These are phyloP conservation scores for Melipona quadrifasciata DNA, from an alignment of 1,140 invertebrate species.

Conservation along the genomic window DNA sequence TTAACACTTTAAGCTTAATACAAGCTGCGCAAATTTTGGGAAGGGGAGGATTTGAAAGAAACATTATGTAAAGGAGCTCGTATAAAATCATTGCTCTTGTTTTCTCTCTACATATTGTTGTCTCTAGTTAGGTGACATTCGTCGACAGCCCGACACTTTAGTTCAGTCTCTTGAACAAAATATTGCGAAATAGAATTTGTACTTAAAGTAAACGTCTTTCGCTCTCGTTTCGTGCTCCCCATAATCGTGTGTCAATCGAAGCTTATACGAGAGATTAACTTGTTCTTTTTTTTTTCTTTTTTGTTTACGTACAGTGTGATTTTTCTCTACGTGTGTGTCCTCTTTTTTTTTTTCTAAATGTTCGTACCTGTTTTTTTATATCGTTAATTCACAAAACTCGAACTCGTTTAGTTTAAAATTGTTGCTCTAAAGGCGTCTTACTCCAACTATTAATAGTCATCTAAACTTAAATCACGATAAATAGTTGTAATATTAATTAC, in stretches of 20 bases:
- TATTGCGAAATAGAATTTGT: conserved; percentile 58
- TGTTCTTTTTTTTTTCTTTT: background rate
- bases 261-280: conserved; percentile 24
- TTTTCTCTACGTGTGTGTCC: conserved; percentile 5
- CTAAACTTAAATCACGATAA: conserved; percentile 54
- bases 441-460: conserved; percentile 45
- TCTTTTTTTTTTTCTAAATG: conserved; percentile 18
- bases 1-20: conserved; percentile 67
- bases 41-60: conserved; percentile 54
- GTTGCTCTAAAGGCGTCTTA: conserved; percentile 58
- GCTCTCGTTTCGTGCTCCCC: conserved; percentile 11
- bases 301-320: conserved; percentile 19
- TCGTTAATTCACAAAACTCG: conserved; percentile 33
- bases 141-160: conserved; percentile 14
- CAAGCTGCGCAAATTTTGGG: conserved; percentile 64
- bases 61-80: conserved; percentile 45
- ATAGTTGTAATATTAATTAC: conserved; percentile 62
- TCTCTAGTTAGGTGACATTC: conserved; percentile 59
- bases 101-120: conserved; percentile 55
- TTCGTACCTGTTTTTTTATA: conserved; percentile 26
- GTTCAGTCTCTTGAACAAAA: conserved; percentile 54
- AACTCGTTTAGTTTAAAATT: conserved; percentile 48
- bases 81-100: conserved; percentile 65
- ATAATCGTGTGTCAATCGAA: conserved; percentile 19
- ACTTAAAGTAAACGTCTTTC: conserved; percentile 49